Base-by-base conservation (phyloP, 2,797 vertebrate genomes). In the Odontamblyopus rebecca region DNA sequence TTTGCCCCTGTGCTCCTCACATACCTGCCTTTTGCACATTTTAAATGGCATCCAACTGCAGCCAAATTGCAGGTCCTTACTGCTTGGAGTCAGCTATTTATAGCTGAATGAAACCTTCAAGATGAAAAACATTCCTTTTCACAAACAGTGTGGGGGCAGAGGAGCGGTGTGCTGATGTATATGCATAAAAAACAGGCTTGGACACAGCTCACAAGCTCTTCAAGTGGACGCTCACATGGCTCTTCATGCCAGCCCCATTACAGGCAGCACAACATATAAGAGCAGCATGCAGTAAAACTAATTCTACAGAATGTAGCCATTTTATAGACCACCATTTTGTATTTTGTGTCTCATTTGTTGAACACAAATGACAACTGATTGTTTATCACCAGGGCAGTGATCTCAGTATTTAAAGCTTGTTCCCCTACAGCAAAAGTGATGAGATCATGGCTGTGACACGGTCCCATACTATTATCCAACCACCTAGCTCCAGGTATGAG, bases 341-440 rank as follows among this genome's bases (percentile, higher is more conserved):
- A 77, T 81, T 82, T 72, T 81, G 79, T 15, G 6, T 82, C 79
- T 87, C 76, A 86, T 88, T 85, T 88, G 78, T 82, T 75, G 68
- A 85, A 87, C 77, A 85, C 71, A 85, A 89, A 90, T 86, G 82
- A 73, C 83, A 85, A 85, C 75, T 83, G 84, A 84, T 81, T 79
- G 87, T 80, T 81, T 77, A 85, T 89, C 83, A 74, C 69, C 53
- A 50, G 72, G 61, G 65, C 66, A 77, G 70, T 72, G 69, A 86
- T 86, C 83, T 84, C 75, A 87, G 88, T 81, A 71, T 78, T 87
- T 79, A 86, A 80, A 81, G 78, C 77, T 67, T 29, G 44, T 48
- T 48, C 44, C 44, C 44, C 44, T 48, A 13, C 13, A 48, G 44
- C 44, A 48, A 48, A 48, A 48, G 44, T 48, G 44, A 48, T 4